Percentiles rank a stretch among this genome's conserved stretches.
phyloP scores from a whole-genome alignment of 2,113 vertebrate genomes.

The Nannobrachium achirus region DNA sequence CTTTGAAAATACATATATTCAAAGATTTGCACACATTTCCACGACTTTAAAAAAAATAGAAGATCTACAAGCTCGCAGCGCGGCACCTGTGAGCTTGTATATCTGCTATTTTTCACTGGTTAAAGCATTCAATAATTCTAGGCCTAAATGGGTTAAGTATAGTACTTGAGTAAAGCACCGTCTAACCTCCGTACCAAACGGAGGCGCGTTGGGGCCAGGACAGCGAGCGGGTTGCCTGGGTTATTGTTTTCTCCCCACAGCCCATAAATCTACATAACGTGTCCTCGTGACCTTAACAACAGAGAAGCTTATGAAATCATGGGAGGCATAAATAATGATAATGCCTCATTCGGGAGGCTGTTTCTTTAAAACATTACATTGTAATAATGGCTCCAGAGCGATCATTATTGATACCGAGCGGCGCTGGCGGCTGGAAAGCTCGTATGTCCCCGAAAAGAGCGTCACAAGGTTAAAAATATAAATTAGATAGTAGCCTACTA shows the following conservation, averaged over 20 bases:
- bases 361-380: constrained; percentile 52
- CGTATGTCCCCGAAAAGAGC: no score
- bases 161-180: no score
- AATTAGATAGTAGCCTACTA: no score
- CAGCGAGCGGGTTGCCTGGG: constrained; percentile 20
- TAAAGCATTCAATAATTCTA: no score
- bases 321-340: constrained; percentile 64
- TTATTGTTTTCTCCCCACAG: constrained; percentile 42
- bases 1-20: no score
- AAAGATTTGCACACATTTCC: no score
- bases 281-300: constrained; percentile 51
- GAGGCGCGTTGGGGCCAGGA: neutral
- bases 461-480: no score
- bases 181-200: neutral
- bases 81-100: no score
- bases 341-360: constrained; percentile 50
- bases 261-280: constrained; percentile 52
- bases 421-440: neutral
- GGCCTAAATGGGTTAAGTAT: no score
- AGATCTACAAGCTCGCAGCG: no score
- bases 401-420: constrained; percentile 61
- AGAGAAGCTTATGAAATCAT: constrained; percentile 53
- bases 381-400: constrained; percentile 39
- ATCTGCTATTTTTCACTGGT: no score
- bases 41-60: no score